Base-by-base conservation (phyloP, 2,888 invertebrate species). In the Cantharis rufa region DNA sequence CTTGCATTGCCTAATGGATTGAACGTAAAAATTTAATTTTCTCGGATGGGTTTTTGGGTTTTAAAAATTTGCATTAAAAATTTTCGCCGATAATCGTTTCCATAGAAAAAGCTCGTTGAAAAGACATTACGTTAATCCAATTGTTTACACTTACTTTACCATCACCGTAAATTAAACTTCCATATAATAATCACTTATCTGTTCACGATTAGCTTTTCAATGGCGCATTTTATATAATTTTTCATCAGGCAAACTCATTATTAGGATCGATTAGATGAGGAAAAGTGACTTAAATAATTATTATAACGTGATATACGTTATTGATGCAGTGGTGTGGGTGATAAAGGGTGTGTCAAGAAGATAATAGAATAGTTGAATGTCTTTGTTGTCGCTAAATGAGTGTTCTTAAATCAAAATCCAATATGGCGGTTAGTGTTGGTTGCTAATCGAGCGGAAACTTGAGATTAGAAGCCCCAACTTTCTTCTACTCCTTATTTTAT, bases 341-440 rank as follows among this genome's bases (percentile, higher is more conserved):
- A 87, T 87, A 87, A 87, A 86, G 84, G 83, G 81, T 81, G 83
- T 85, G 86, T 85, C 86, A 86, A 85, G 85, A 86, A 86, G 87
- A 87, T 88, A 87, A 87, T 87, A 84, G 87, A 85, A 87, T 84
- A 86, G 86, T 86, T 85, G 86, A 86, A 86, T 85, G 87, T 87
- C 87, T 88, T 87, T 88, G 87, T 87, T 84, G 87, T 83, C 82
- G 85, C 84, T 85, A 87, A 88, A 88, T 87, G 88, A 87, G 87
- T 86, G 87, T 88, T 87, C 88, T 87, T 88, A 88, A 88, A 88
- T 88, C 88, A 88, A 88, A 88, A 86, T 87, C 87, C 88, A 88
- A 88, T 88, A 88, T 88, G 88, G 88, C 88, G 88, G 85, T 86
- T 87, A 86, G 86, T 87, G 85, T 86, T 85, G 85, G 84, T 70